Evolutionary conservation across 37 sponge, comb jelly and placozoan genomes (phyloP).

Genomic region (Amphimedon queenslandica): DNA sequence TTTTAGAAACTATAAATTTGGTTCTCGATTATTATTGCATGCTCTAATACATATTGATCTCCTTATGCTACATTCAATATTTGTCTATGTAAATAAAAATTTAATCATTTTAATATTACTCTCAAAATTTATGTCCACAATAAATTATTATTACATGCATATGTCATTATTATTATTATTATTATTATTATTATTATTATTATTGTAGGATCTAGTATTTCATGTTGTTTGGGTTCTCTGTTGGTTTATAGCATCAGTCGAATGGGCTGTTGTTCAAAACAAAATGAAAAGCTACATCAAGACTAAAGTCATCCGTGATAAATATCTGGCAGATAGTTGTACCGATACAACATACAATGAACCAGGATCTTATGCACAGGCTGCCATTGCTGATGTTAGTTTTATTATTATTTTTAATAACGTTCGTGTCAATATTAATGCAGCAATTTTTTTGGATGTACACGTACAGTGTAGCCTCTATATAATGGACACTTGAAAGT

Average conservation of each 20-base stretch:
- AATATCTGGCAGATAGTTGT: neutral
- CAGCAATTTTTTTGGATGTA: no score
- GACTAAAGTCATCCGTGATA: neutral
- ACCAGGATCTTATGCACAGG: conserved; percentile 21
- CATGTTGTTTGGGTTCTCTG: conserved; percentile 47
- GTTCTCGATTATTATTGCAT: no score
- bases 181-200: no score
- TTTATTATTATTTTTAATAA: neutral
- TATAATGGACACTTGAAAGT: no score
- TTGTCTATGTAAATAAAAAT: neutral
- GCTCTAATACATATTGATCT: neutral
- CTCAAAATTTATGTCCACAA: no score
- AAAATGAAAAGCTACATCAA: conserved; percentile 9
- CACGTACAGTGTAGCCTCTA: no score
- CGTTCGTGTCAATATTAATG: neutral
- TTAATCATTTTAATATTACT: neutral
- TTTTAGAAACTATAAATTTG: no score
- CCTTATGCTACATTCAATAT: neutral
- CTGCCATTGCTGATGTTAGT: conserved; percentile 31
- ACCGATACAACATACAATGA: neutral
- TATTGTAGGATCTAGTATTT: conserved; percentile 57
- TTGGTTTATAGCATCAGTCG: conserved; percentile 65
- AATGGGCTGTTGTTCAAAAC: conserved; percentile 50
- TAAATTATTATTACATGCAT: no score
- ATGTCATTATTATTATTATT: no score